These are phyloP conservation scores for Urophycis tenuis DNA, from an alignment of 2,797 vertebrate species.

Conservation along the genomic window DNA sequence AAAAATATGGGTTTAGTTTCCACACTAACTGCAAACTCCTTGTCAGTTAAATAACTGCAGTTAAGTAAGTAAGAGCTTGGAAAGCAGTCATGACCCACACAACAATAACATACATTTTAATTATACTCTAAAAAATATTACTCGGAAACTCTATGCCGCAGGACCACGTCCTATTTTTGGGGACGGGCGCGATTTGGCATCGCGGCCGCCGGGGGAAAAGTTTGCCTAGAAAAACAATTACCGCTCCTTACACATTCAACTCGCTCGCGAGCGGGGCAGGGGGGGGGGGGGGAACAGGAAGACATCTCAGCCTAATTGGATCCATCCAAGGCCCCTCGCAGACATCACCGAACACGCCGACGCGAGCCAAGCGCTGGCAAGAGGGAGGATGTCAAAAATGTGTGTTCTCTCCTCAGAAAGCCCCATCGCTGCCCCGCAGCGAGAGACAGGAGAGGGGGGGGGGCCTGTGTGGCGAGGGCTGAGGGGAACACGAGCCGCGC, in stretches of 20 bases:
- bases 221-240: slow-evolving; percentile 20
- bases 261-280: slow-evolving; percentile 14
- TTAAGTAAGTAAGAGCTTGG: not conserved
- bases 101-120: not conserved
- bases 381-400: slow-evolving; percentile 30
- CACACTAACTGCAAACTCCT: not conserved
- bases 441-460: slow-evolving; percentile 16
- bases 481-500: slow-evolving; percentile 37
- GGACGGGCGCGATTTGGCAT: slow-evolving; percentile 15
- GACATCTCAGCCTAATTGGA: slow-evolving; percentile 35
- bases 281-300: slow-evolving; percentile 23
- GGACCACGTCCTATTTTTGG: slow-evolving; percentile 5
- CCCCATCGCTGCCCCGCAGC: slow-evolving; percentile 37
- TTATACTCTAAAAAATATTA: not conserved
- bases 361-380: slow-evolving; percentile 38
- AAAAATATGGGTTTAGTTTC: not conserved
- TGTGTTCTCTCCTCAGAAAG: slow-evolving; percentile 40
- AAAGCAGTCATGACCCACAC: not conserved
- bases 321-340: slow-evolving; percentile 32
- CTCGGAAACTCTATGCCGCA: not conserved
- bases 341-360: slow-evolving; percentile 26
- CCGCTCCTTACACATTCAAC: slow-evolving; percentile 17
- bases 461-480: slow-evolving; percentile 40
- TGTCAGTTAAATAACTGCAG: not conserved
- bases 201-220: slow-evolving; percentile 26